Percentiles rank a stretch among this genome's conserved stretches.
These are phyloP conservation scores for Benthosema pterotum DNA, from an alignment of 2,797 vertebrate species.

Conservation along the genomic window DNA sequence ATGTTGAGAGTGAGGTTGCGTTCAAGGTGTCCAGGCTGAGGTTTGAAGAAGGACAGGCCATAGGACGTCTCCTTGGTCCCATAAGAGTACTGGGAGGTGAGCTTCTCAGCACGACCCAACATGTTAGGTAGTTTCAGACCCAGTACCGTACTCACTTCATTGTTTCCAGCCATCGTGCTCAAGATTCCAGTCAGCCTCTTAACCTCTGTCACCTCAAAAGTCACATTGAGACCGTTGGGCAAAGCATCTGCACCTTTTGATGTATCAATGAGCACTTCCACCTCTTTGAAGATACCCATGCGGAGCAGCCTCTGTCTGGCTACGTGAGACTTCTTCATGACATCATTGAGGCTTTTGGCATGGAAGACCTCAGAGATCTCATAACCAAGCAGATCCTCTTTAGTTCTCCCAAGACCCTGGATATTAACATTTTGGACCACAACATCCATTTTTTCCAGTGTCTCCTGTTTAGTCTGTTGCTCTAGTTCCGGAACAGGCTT, in stretches of 20 bases:
- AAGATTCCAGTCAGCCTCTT: constrained; percentile 93
- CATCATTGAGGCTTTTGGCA: constrained; percentile 94
- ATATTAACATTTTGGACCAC: constrained; percentile 95
- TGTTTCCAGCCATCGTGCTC: constrained; percentile 99
- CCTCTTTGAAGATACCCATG: constrained; percentile 92
- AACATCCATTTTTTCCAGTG: constrained; percentile 96
- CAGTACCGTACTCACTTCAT: constrained; percentile 97
- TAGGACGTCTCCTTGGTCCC: constrained; percentile 98
- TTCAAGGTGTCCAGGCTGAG: constrained; percentile 90
- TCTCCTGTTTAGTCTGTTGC: constrained; percentile 91
- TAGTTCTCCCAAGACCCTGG: constrained; percentile 93
- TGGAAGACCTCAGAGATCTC: constrained; percentile 93
- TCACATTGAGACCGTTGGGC: constrained; percentile 93
- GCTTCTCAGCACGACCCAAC: constrained; percentile 92
- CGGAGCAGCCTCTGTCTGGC: constrained; percentile 91
- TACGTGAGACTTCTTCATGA: constrained; percentile 92
- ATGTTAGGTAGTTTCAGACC: constrained; percentile 94
- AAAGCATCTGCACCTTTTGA: constrained; percentile 90
- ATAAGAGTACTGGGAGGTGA: constrained; percentile 98
- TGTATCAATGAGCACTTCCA: constrained; percentile 94
- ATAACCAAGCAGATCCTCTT: constrained; percentile 92
- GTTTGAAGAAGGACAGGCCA: constrained; percentile 95
- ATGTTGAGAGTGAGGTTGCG: constrained; percentile 91
- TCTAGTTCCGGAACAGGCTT: constrained; percentile 85
- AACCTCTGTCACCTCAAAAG: constrained; percentile 92